A percentile compares a stretch with the other conserved stretches of the same genome.
Conservation (phyloP, 2,797 vertebrate genomes). For the Leptoclinus maculatus region DNA sequence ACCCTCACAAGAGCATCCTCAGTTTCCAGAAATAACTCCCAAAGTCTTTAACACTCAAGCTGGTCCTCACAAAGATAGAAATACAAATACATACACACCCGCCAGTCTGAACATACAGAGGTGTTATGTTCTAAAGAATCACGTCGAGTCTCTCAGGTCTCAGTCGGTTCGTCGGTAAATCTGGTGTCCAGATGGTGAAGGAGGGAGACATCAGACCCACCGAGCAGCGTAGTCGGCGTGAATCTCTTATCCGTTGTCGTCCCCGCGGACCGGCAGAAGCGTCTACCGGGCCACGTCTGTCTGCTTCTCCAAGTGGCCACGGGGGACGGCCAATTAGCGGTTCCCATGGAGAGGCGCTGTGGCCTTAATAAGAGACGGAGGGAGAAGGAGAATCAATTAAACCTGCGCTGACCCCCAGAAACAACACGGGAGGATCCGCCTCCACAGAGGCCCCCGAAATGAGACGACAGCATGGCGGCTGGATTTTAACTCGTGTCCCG, state of each 20-base stretch:
- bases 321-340: conserved; percentile 93
- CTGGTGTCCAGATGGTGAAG: conserved; percentile 75
- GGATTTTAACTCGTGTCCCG: conserved; percentile 5
- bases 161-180: conserved; percentile 54
- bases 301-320: conserved; percentile 93
- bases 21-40: not conserved
- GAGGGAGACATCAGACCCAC: conserved; percentile 62
- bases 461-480: conserved; percentile 2
- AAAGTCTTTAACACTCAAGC: not conserved
- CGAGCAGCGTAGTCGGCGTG: conserved; percentile 28
- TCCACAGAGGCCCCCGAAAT: conserved; percentile 21
- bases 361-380: conserved; percentile 92
- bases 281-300: conserved; percentile 78
- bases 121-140: conserved; percentile 24
- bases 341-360: conserved; percentile 93
- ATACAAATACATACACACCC: not conserved
- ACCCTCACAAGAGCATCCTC: not conserved
- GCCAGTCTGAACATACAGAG: conserved; percentile 17
- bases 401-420: conserved; percentile 91
- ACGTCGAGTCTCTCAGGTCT: conserved; percentile 44
- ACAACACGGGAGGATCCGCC: conserved; percentile 70
- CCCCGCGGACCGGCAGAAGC: conserved; percentile 70
- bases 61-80: conserved; percentile 15
- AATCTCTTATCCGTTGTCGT: conserved; percentile 64
- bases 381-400: conserved; percentile 95